These are phyloP conservation scores for Idaea dimidiata DNA, from an alignment of 2,888 invertebrate genomes.

Conservation along the genomic window DNA sequence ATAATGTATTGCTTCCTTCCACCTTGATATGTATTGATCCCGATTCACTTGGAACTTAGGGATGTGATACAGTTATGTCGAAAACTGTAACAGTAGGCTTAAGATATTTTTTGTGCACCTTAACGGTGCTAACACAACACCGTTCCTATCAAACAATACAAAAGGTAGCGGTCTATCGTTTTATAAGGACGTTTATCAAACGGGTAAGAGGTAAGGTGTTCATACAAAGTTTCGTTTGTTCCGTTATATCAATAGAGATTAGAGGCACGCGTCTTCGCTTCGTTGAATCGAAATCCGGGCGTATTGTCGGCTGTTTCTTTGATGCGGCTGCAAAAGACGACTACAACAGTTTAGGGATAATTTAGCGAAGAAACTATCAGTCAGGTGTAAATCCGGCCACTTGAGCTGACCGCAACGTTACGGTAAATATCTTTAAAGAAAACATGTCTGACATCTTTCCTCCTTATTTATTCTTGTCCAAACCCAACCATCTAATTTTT, in stretches of 20 bases:
- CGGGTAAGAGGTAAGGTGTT: constrained; percentile 69
- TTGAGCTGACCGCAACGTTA: constrained; percentile 48
- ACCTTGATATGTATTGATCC: constrained; percentile 61
- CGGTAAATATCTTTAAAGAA: constrained; percentile 18
- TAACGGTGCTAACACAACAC: constrained; percentile 67
- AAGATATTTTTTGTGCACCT: constrained; percentile 53
- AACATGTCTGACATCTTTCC: background rate
- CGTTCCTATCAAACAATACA: constrained; percentile 61
- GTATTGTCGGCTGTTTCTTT: constrained; percentile 63
- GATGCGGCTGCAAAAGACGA: constrained; percentile 75
- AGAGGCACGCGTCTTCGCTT: constrained; percentile 72
- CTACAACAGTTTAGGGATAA: constrained; percentile 57
- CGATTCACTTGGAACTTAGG: constrained; percentile 51
- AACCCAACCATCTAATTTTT: background rate
- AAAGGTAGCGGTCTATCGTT: constrained; percentile 67
- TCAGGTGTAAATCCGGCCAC: constrained; percentile 64
- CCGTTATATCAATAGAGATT: constrained; percentile 80
- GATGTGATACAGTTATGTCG: constrained; percentile 72
- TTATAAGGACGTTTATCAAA: constrained; percentile 64
- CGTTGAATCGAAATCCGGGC: constrained; percentile 48
- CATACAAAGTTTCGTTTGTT: constrained; percentile 58
- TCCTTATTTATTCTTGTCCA: background rate
- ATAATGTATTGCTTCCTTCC: constrained; percentile 79
- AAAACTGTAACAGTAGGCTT: constrained; percentile 72
- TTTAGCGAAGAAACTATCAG: constrained; percentile 47